Evolutionary conservation across 2,888 invertebrate species (phyloP), one percentile per base, ranked within the genome.

Genomic region (Cosmia trapezina): DNA sequence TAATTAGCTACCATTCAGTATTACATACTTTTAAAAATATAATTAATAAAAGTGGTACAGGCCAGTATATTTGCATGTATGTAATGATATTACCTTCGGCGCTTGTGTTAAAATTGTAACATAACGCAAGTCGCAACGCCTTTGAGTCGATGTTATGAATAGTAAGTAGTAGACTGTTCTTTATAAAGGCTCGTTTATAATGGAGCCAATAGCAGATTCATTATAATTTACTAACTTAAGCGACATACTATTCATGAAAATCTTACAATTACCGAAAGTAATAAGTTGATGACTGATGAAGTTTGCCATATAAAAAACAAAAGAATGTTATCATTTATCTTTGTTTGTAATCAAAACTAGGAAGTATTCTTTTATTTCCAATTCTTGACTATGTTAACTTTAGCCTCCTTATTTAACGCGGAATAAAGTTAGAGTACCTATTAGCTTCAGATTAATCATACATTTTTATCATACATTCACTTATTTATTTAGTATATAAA

Each of bases 91-190:
- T 74, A 69, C 72, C 78, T 71, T 83, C 79, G 6, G 33, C 56
- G 56, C 45, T 51, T 71, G 83, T 60, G n/a, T 67, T 72, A 64
- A 78, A 71, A 71, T 71, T 69, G 71, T 67, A 71, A 70, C 62
- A 45, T 57, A 79, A 73, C 22, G 65, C n/a, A n/a, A n/a, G n/a
- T n/a, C n/a, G n/a, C 67, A 57, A 73, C 51, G 54, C 43, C 66
- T 78, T 71, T 63, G 59, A 83, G 59, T 80, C 49, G 60, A 56
- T 69, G 80, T 73, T 73, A 73, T 83, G 80, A 79, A 79, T 83
- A 79, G 47, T 69, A 78, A 80, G 68, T 69, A 41, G 54, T 65
- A 62, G 56, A 56, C 60, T 57, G 78, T 57, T 69, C 49, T 60
- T 54, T 56, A 47, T 65, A 80, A 82, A 81, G 70, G 17, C 43